Conservation (phyloP, 1,140 invertebrate genomes). For the Riptortus pedestris region DNA sequence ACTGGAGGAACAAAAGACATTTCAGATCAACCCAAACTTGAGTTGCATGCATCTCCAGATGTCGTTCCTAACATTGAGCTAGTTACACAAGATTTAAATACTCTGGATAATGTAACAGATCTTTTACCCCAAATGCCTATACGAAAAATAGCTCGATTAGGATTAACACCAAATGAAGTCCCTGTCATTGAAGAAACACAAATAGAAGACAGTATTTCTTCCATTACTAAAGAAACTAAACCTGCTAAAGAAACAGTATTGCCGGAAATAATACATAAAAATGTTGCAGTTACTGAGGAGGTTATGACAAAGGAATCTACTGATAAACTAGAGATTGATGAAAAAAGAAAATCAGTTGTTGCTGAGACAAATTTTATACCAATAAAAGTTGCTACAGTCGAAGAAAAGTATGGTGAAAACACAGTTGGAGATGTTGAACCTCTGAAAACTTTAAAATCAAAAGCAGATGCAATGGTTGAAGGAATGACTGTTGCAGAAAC, state of each 20-base stretch:
- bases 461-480: conserved; percentile 13
- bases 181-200: conserved; percentile 20
- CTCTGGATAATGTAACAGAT: conserved; percentile 17
- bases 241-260: conserved; percentile 31
- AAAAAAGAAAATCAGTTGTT: conserved; percentile 18
- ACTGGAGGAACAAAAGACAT: conserved; percentile 18
- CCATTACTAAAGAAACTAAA: conserved; percentile 25
- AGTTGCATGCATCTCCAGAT: conserved; percentile 21
- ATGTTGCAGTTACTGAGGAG: conserved; percentile 24
- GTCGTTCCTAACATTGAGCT: conserved; percentile 22
- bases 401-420: conserved; percentile 19
- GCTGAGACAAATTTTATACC: conserved; percentile 27
- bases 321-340: conserved; percentile 20
- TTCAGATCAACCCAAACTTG: background rate
- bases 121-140: background rate
- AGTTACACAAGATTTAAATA: conserved; percentile 4
- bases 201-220: conserved; percentile 17
- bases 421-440: conserved; percentile 6
- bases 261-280: conserved; percentile 20
- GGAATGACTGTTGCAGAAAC: conserved; percentile 17
- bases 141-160: conserved; percentile 12
- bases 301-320: conserved; percentile 29
- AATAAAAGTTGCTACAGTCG: conserved; percentile 18
- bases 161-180: conserved; percentile 18
- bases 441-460: background rate